Conservation (phyloP, 2,113 vertebrate species). For the Saguinus imperator region DNA sequence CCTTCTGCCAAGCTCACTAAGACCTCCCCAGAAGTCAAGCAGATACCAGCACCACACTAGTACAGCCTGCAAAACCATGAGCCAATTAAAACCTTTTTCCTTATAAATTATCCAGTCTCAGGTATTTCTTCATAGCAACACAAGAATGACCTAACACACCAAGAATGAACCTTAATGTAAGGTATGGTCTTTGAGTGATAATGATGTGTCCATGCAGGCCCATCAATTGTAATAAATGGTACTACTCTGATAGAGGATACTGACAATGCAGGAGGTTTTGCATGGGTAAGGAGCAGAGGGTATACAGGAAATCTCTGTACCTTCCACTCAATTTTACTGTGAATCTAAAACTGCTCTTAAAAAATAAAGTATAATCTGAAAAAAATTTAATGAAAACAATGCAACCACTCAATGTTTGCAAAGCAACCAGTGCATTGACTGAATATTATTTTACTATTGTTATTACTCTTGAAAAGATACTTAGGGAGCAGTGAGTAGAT, state of each 20-base stretch:
- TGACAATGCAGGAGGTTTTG: background rate
- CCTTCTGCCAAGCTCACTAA: too few species aligned
- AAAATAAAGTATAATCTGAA: background rate
- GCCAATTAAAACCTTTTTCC: too few species aligned
- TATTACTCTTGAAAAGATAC: slow-evolving; percentile 13
- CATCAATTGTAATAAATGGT: background rate
- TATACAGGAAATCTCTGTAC: background rate
- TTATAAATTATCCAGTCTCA: too few species aligned
- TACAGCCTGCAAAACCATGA: too few species aligned
- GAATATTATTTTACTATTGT: background rate
- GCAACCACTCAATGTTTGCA: background rate
- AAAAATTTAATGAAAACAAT: background rate
- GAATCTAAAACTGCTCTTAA: background rate
- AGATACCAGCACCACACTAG: too few species aligned
- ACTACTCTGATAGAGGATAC: background rate
- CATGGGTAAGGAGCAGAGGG: background rate
- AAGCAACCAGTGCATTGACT: background rate
- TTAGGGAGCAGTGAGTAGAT: background rate
- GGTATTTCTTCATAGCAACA: too few species aligned
- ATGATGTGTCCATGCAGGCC: background rate
- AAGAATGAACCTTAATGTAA: background rate
- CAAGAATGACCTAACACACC: too few species aligned
- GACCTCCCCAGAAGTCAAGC: too few species aligned
- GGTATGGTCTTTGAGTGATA: background rate
- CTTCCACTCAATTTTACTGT: background rate